Conservation (phyloP, 2,113 vertebrate species). For the Hippocampus comes region DNA sequence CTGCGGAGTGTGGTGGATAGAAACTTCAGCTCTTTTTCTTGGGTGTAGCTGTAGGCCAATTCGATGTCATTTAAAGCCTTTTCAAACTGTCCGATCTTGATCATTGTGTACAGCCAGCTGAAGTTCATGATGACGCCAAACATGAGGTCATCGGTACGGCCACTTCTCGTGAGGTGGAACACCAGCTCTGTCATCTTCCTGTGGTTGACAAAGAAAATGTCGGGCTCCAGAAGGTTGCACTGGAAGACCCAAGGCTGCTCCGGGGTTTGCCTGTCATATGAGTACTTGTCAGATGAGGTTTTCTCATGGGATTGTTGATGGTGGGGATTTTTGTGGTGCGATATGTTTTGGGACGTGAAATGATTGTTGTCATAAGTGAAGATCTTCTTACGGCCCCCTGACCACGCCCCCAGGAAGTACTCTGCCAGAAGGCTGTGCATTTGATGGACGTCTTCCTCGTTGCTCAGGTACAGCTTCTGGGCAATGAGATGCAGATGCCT, state of each 20-base stretch:
- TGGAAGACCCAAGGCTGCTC: constrained; percentile 99
- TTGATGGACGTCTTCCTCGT: constrained; percentile 84
- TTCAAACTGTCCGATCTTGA: constrained; percentile 96
- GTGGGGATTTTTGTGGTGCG: constrained; percentile 79
- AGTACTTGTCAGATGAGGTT: constrained; percentile 81
- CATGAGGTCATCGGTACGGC: constrained; percentile 90
- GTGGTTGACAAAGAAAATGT: constrained; percentile 98
- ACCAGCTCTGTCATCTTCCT: constrained; percentile 97
- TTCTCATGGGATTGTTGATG: constrained; percentile 81
- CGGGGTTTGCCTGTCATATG: constrained; percentile 91
- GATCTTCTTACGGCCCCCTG: constrained; percentile 90
- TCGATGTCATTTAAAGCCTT: constrained; percentile 91
- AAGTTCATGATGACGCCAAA: constrained; percentile 98
- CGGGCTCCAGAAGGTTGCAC: constrained; percentile 92
- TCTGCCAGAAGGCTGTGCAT: constrained; percentile 96
- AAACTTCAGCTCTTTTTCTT: constrained; percentile 97
- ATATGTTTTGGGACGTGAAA: constrained; percentile 80
- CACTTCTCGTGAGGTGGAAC: constrained; percentile 88
- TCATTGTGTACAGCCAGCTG: constrained; percentile 98
- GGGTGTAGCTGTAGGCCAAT: constrained; percentile 86
- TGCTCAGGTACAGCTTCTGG: constrained; percentile 92
- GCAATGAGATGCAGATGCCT: constrained; percentile 94
- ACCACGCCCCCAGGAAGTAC: constrained; percentile 95
- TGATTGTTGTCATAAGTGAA: constrained; percentile 83
- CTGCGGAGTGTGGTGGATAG: constrained; percentile 87